Conservation (phyloP, 2,888 invertebrate species). For the Platypus cylindrus region DNA sequence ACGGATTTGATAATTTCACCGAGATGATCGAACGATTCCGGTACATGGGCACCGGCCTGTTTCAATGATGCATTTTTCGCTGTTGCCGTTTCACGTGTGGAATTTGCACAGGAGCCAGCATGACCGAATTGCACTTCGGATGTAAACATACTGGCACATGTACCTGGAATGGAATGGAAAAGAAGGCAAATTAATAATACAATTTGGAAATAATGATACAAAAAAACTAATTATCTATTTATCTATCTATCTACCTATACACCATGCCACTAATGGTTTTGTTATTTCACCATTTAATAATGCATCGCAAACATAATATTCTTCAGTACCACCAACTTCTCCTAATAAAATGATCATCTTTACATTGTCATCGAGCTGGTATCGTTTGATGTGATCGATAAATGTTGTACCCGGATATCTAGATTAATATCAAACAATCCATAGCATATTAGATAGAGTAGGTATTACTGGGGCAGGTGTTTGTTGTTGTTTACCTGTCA, state of each 20-base stretch:
- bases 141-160: constrained; percentile 62
- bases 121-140: constrained; percentile 93
- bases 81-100: constrained; percentile 72
- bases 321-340: constrained; percentile 97
- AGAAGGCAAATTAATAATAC: too few species aligned
- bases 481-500: constrained; percentile 39
- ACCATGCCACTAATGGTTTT: constrained; percentile 97
- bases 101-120: constrained; percentile 96
- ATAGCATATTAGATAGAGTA: not conserved
- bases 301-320: constrained; percentile 90
- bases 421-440: constrained; percentile 1
- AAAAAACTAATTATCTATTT: not conserved
- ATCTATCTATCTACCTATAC: constrained; percentile 74
- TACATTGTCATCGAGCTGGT: constrained; percentile 59
- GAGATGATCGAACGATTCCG: constrained; percentile 76
- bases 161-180: constrained; percentile 21
- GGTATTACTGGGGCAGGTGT: not conserved
- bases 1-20: constrained; percentile 72
- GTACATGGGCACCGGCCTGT: constrained; percentile 79
- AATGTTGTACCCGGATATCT: constrained; percentile 93
- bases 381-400: constrained; percentile 82
- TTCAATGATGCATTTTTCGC: constrained; percentile 80
- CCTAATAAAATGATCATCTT: constrained; percentile 94
- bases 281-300: constrained; percentile 66
- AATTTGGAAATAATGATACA: too few species aligned